Base-by-base conservation (phyloP, 2,113 vertebrate species). In the Copsychus sechellarum region DNA sequence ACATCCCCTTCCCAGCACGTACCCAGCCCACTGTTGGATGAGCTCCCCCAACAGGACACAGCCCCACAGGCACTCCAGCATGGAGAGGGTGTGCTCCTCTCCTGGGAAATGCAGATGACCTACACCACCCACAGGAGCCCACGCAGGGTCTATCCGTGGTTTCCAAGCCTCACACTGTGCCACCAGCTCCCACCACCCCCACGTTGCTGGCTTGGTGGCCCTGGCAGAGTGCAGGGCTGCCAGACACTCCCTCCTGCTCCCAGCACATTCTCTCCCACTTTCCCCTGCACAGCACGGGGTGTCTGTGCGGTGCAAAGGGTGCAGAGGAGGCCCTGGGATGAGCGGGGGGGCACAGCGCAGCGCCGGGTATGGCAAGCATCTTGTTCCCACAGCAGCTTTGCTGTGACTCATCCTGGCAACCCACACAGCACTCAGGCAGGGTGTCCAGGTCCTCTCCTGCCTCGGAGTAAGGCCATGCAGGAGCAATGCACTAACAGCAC, bases 351-450 rank as follows among this genome's bases (percentile, higher is more conserved):
- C 51, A 71, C 6, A 9, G 38, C 0, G 0, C 23, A 51, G 51
- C 62, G 36, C 47, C 0, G 2, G 60, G 71, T 79, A 77, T 2
- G 0, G 72, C 0, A 8, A 95, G 60, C 26, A 47, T 76, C 67
- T 76, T 54, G 18, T 26, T 93, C 64, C 50, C 1, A 12, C 54
- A 76, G 70, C 61, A 70, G 36, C 28, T 72, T 67, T 42, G 31
- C 78, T 61, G 57, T 93, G 92, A 96, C 60, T 96, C 95, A 95
- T 83, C 45, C 72, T 36, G 45, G 15, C 81, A 93, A 31, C 87
- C 81, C 61, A 94, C 85, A 5, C 76, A 90, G 88, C 58, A 50
- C 45, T 64, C 9, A 8, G 56, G 45, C 54, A 70, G 33, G 24
- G 51, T 56, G 86, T 77, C 76, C 33, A 3, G 54, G 88, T 90